Evolutionary conservation across 2,888 invertebrate species (phyloP), one percentile per base, ranked within the genome.

Genomic region (Loripinus fragilis): DNA sequence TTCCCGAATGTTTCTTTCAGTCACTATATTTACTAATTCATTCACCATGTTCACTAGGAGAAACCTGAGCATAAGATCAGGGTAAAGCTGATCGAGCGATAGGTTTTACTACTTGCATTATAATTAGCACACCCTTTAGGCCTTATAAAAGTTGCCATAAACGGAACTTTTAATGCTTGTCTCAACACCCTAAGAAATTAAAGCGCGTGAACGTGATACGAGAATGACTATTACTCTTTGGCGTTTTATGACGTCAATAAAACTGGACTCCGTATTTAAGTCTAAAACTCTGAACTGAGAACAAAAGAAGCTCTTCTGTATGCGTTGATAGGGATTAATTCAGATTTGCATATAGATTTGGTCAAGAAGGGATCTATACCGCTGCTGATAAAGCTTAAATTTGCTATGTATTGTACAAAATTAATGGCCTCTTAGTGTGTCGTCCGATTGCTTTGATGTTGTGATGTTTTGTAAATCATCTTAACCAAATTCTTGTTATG

Each of bases 131-230:
- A 69, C 80, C 83, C 80, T 83, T 79, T 80, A 83, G 83, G 80
- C 74, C 80, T 67, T 71, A 83, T 83, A 83, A 83, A 78, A 66
- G 35, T 42, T 72, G 78, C 71, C 64, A 42, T 83, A 83, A 83
- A 83, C 78, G 73, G 69, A 66, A 74, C 78, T 74, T 81, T 83
- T 80, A 79, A 83, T 81, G 66, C 76, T 69, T 65, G 55, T 71
- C 78, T 77, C 83, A 76, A 83, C 83, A 83, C 83, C 83, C 76
- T 81, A 64, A 71, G 80, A 83, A 83, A 83, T 83, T 83, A 83
- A 83, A 79, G 76, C 78, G 78, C 75, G 73, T 67, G 71, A 74
- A 74, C 75, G 80, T 75, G 80, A 83, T 80, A 81, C 78, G 83
- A 83, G 81, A 83, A 78, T 78, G 78, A 80, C 80, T 83, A 83